A percentile compares a stretch with the other conserved stretches of the same genome.
phyloP scores from a whole-genome alignment of 2,113 vertebrate species.

The Carettochelys insculpta region DNA sequence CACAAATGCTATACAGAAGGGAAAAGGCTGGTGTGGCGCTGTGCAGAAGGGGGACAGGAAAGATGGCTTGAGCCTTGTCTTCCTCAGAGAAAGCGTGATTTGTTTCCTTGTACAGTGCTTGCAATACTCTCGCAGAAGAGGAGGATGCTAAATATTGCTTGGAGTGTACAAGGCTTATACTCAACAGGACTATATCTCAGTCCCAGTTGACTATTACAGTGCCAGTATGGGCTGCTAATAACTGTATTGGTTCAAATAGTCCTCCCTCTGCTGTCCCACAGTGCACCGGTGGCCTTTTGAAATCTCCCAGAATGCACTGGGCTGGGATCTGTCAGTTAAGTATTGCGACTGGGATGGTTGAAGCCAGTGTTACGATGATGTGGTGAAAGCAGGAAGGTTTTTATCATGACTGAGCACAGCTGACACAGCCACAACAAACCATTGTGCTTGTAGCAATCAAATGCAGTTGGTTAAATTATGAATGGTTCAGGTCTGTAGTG shows the following conservation, averaged over 20 bases:
- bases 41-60: background rate
- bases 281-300: background rate
- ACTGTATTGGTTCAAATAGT: background rate
- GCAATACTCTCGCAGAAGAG: rapidly evolving
- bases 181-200: background rate
- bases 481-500: background rate
- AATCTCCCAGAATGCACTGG: rapidly evolving
- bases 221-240: background rate
- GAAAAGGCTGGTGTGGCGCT: rapidly evolving
- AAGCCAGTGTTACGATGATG: background rate
- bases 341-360: background rate
- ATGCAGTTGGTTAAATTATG: background rate
- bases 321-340: background rate
- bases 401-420: background rate
- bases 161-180: background rate
- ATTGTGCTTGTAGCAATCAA: background rate
- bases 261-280: background rate
- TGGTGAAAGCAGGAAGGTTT: background rate
- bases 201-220: background rate
- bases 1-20: rapidly evolving
- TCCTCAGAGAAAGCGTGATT: rapidly evolving
- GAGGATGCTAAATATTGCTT: background rate
- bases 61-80: background rate
- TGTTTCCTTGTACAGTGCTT: background rate
- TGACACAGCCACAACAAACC: background rate